phyloP scores from a whole-genome alignment of 1,140 invertebrate species.

The Drosophila tristis region DNA sequence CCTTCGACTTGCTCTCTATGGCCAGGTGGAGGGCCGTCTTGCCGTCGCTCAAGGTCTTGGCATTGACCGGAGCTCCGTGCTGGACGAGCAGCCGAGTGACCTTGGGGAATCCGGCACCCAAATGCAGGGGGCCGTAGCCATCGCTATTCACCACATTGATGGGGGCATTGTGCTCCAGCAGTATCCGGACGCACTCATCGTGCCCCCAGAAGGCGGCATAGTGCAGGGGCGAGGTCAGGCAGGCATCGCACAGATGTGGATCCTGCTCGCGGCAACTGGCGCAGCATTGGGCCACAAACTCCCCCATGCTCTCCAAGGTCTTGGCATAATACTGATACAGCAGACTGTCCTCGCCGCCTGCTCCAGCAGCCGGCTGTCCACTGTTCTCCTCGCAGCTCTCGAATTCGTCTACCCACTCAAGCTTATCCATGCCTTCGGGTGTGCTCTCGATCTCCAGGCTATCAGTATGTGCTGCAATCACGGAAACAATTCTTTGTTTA shows the following conservation, averaged over 20 bases:
- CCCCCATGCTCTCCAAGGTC: conserved; percentile 85
- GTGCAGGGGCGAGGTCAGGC: conserved; percentile 86
- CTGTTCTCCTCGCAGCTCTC: conserved; percentile 64
- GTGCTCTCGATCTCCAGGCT: conserved; percentile 85
- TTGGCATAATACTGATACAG: conserved; percentile 86
- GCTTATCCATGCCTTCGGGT: conserved; percentile 87
- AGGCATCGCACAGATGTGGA: conserved; percentile 85
- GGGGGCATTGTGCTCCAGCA: conserved; percentile 94
- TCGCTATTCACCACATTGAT: conserved; percentile 93
- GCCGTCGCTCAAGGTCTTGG: conserved; percentile 73
- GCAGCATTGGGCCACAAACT: conserved; percentile 79
- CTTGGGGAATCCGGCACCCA: conserved; percentile 90
- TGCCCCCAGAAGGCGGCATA: conserved; percentile 86
- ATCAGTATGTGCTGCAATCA: conserved; percentile 49
- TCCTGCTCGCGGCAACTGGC: conserved; percentile 75
- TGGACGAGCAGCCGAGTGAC: conserved; percentile 65
- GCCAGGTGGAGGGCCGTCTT: conserved; percentile 76
- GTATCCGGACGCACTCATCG: conserved; percentile 86
- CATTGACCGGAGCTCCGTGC: conserved; percentile 74
- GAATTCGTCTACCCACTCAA: conserved; percentile 87
- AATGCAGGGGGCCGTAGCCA: conserved; percentile 95
- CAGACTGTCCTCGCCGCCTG: conserved; percentile 48
- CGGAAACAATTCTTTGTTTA: neutral
- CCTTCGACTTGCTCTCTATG: conserved; percentile 79
- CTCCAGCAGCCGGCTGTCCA: conserved; percentile 38